Conservation (phyloP, 1,140 invertebrate genomes). For the Zaprionus lachaisei region DNA sequence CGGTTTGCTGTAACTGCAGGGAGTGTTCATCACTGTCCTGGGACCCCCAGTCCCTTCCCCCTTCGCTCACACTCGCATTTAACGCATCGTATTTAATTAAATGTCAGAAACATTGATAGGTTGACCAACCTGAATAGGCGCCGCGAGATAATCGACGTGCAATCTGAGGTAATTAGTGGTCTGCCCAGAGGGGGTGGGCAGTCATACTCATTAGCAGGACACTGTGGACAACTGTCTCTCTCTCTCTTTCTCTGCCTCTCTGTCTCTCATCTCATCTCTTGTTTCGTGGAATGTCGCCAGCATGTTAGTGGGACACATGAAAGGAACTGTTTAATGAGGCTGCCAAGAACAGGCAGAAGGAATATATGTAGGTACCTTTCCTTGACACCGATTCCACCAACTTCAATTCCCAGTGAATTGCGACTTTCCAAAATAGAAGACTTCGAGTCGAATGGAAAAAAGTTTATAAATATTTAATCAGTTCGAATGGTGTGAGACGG, state of each 20-base stretch:
- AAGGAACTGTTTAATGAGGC: not conserved
- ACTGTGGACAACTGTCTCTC: not conserved
- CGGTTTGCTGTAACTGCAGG: conserved; percentile 18
- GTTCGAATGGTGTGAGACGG: conserved; percentile 47
- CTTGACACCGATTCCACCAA: conserved; percentile 17
- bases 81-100: conserved; percentile 35
- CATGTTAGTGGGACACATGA: not conserved
- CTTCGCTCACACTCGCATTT: not conserved
- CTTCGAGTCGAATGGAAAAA: conserved; percentile 46
- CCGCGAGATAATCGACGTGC: conserved; percentile 23
- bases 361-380: not conserved
- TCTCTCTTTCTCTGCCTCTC: not conserved
- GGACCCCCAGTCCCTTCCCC: not conserved
- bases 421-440: conserved; percentile 12
- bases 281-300: not conserved
- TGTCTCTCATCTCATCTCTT: not conserved
- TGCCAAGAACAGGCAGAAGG: not conserved
- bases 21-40: not conserved
- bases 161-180: conserved; percentile 41
- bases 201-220: conserved; percentile 7
- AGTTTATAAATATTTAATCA: conserved; percentile 72
- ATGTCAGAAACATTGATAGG: conserved; percentile 45
- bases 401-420: not conserved
- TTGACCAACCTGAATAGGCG: not conserved
- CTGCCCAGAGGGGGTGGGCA: not conserved